Base-by-base conservation (phyloP, 2,888 invertebrate species). In the Hyppa rectilinea region DNA sequence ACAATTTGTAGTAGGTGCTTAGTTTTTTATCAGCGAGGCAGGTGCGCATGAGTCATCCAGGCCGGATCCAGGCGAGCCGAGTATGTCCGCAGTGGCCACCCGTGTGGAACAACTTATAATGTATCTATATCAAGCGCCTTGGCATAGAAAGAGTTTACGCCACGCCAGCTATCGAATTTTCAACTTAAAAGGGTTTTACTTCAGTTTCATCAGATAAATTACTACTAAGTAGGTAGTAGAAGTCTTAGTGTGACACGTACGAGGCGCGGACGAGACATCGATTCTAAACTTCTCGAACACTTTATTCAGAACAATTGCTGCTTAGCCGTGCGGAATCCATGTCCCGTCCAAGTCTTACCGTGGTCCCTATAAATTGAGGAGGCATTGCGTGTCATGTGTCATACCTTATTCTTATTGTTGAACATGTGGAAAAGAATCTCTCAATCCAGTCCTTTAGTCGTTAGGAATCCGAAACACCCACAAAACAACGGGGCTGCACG, bases 31-130 rank as follows among this genome's bases (percentile, higher is more conserved):
- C 77, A 70, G 52, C 43, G 34, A 61, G 60, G 43, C 86, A 85
- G 85, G 85, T 85, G 85, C 55, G 50, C 36, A 62, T 85, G 86
- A 86, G 36, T 86, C 86, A 85, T 77, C 80, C 86, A 73, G 82
- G 67, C 82, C 86, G 86, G 85, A 84, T 85, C 86, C 84, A 70
- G 85, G 71, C 86, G 52, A 63, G 83, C 55, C 55, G 52, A 71
- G 73, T 68, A 50, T 69, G 76, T 71, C 68, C 66, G 69, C 77
- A 49, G 78, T 82, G 78, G 20, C 47, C 84, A 84, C 45, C 88
- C 61, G 67, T 75, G 82, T 77, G 85, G 81, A 87, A 87, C 87
- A 71, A 74, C 80, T 86, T 85, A 78, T 81, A 80, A 85, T 85
- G 84, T 87, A 82, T 81, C 71, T 86, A 78, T 71, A 77, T 72